Evolutionary conservation across 2,113 vertebrate genomes (phyloP), one percentile per base, ranked within the genome.

Genomic region (Lasiurus cinereus): DNA sequence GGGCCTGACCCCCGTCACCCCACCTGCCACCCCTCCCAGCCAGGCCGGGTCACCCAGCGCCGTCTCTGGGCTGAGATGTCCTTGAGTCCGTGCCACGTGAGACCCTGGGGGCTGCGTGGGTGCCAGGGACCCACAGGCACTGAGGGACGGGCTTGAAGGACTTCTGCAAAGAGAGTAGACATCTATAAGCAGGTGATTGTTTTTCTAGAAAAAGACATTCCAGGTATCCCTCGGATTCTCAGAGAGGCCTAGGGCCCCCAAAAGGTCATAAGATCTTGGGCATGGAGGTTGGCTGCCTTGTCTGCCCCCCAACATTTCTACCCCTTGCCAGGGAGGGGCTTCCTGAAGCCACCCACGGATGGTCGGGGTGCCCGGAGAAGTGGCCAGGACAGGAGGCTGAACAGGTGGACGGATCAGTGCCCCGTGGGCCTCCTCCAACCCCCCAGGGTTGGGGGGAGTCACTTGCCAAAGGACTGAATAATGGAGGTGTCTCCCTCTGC

Each of bases 181-280:
- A 11, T 56, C 2, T 33, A 8, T 21, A 83, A 62, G 22, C 0
- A 0, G 83, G 48, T 59, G n/a, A 27, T 36, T 46, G 13, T 54
- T 89, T 93, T 73, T 79, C 64, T 77, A 43, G 39, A 39, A 54
- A 92, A 74, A 90, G 24, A 64, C 15, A 70, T 24, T n/a, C 14
- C 16, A 7, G 43, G 6, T 69, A 7, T 54, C 54, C n/a, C 48
- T 91, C 48, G 54, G 89, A 24, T 76, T 77, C 67, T 67, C 27
- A 19, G 31, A 91, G 78, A 48, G 11, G 36, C 5, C 50, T 33
- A 21, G 27, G 87, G 74, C 4, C 2, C 27, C 21, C 6, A 0
- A 31, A 77, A 84, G 9, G 27, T 29, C 31, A 43, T 24, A 82
- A 86, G 39, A 54, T 10, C 73, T 56, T 52, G 48, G 22, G 22